Conservation (phyloP, 2,888 invertebrate genomes). For the Monochamus alternatus region DNA sequence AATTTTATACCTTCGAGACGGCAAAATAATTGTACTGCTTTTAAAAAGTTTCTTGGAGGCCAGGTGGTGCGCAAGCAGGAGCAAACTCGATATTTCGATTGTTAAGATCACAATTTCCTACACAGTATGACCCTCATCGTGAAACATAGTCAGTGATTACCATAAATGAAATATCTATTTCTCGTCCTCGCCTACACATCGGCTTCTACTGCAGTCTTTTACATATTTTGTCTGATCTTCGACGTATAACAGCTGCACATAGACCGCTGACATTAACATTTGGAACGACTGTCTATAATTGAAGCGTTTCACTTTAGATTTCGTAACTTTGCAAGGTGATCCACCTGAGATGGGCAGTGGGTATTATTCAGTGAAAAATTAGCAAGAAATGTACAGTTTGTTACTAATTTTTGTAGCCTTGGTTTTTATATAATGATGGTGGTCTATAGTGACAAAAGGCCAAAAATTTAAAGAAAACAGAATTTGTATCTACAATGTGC, state of each 20-base stretch:
- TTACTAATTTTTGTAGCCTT: too few relatives aligned
- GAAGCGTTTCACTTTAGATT: background rate
- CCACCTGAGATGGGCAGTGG: background rate
- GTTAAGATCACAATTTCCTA: too few relatives aligned
- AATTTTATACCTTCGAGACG: too few relatives aligned
- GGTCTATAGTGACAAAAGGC: too few relatives aligned
- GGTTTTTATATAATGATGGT: too few relatives aligned
- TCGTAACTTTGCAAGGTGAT: background rate
- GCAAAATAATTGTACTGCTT: too few relatives aligned
- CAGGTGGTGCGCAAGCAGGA: too few relatives aligned
- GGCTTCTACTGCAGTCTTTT: background rate
- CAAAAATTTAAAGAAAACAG: too few relatives aligned
- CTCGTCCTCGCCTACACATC: conserved; percentile 1
- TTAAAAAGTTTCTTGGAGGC: too few relatives aligned
- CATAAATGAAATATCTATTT: conserved; percentile 8
- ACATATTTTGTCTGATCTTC: background rate
- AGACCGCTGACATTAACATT: background rate
- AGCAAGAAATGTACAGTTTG: background rate
- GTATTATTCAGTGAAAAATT: background rate
- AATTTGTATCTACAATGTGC: too few relatives aligned
- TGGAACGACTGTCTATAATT: background rate
- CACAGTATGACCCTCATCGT: background rate
- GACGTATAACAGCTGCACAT: conserved; percentile 4
- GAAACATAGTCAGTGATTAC: background rate
- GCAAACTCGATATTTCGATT: too few relatives aligned